Evolutionary conservation across 1,140 invertebrate genomes (phyloP), one percentile per base, ranked within the genome.

Genomic region (Neodiprion fabricii): DNA sequence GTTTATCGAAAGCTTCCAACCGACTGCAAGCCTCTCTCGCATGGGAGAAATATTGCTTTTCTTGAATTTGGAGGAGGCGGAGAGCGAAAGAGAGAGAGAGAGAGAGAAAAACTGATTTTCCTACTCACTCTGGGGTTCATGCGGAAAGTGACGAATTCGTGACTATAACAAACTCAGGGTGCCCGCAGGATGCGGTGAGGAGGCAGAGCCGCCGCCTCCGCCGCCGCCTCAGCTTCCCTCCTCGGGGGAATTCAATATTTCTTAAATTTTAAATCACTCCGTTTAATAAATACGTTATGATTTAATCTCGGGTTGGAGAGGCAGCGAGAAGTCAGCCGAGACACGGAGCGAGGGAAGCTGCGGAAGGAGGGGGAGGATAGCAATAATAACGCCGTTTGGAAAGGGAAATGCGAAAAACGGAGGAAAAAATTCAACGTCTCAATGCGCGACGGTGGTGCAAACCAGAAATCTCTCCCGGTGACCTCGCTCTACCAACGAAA

Each of bases 271-370:
- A 74, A 79, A 78, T 77, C 76, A 73, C 71, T 67, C 70, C 72
- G 74, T 82, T 80, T 80, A 80, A 82, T 80, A 77, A 82, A 81
- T 79, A 75, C 75, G 75, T 78, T 79, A 79, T 78, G 72, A 79
- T 80, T 76, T 82, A 81, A 79, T 77, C 76, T 72, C 14, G 53
- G 11, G 28, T 9, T 5, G 53, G 53, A 61, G 28, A 40, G 28
- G 28, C 28, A 17, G 53, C 53, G 5, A 17, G 53, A 61, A 61
- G 53, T 61, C 28, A 40, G 28, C 5, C 11, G n/a, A 61, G 53
- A 12, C 53, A 5, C 53, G n/a, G 53, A 17, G 11, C 53, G 53
- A 17, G 53, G 11, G 53, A 17, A 61, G 53, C 11, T 12, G 53
- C 53, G 53, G 53, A 17, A 61, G 11, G 48, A 47, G 48, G 21